These are phyloP conservation scores for Rutilus rutilus DNA, from an alignment of 2,113 vertebrate species.

Conservation along the genomic window DNA sequence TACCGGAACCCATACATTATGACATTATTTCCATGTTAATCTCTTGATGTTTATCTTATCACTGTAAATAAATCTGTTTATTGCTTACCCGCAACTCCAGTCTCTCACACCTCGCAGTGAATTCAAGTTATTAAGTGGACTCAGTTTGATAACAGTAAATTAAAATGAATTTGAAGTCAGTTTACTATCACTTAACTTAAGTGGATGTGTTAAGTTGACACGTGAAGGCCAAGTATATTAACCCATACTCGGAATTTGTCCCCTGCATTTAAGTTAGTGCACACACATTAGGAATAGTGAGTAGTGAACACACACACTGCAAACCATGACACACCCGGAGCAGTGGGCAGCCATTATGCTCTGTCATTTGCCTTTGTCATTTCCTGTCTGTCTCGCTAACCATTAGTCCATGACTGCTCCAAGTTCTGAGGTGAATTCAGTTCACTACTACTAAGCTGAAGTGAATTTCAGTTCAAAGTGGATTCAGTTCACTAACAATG, in stretches of 20 bases:
- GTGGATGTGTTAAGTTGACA: background rate
- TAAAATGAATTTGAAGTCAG: background rate
- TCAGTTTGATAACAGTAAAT: background rate
- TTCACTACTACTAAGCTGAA: background rate
- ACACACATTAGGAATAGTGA: too few relatives aligned
- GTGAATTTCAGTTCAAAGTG: background rate
- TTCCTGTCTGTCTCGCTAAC: too few relatives aligned
- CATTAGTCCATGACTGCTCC: too few relatives aligned
- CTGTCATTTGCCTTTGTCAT: too few relatives aligned
- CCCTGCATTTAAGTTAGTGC: too few relatives aligned
- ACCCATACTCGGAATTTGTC: too few relatives aligned
- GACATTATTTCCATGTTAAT: background rate
- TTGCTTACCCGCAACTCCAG: background rate
- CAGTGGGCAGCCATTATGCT: too few relatives aligned
- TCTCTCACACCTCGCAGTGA: background rate
- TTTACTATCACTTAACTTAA: background rate
- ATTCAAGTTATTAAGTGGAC: background rate
- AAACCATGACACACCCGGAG: too few relatives aligned
- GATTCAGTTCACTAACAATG: background rate
- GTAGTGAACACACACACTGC: too few relatives aligned
- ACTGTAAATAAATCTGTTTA: too few relatives aligned
- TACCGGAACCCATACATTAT: background rate
- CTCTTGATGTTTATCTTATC: slow-evolving; percentile 3
- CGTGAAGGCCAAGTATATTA: too few relatives aligned
- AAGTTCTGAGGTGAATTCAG: background rate